Evolutionary conservation across 2,888 invertebrate species (phyloP).

Genomic region (Tachina fera): DNA sequence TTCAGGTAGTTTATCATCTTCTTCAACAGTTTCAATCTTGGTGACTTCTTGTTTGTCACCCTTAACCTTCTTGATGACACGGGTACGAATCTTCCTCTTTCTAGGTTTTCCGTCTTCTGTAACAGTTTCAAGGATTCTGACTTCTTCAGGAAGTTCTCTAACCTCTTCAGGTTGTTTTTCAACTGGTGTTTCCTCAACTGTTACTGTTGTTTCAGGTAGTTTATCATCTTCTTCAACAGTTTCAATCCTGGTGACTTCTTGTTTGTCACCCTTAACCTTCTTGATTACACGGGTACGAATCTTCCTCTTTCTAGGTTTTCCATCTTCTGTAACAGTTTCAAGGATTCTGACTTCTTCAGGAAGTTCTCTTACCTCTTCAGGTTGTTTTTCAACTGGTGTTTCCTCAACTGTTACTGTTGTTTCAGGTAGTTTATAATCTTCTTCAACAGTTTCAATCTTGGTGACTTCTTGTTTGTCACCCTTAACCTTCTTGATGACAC

Average conservation of each 20-base stretch:
- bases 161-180: slow-evolving; percentile 5
- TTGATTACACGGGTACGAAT: slow-evolving; percentile 3
- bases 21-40: slow-evolving; percentile 18
- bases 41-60: slow-evolving; percentile 21
- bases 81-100: slow-evolving; percentile 15
- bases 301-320: background rate
- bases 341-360: slow-evolving; percentile 3
- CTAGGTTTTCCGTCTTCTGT: background rate
- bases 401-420: slow-evolving; percentile 19
- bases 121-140: background rate
- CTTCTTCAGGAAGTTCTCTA: slow-evolving; percentile 1
- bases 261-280: slow-evolving; percentile 6
- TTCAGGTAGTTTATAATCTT: slow-evolving; percentile 7
- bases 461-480: slow-evolving; percentile 21
- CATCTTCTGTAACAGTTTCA: background rate
- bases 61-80: slow-evolving; percentile 2
- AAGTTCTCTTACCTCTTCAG: background rate
- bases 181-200: background rate
- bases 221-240: slow-evolving; percentile 16
- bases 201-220: slow-evolving; percentile 16
- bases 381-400: background rate
- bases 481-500: slow-evolving; percentile 5
- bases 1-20: slow-evolving; percentile 16
- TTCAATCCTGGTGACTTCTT: slow-evolving; percentile 8
- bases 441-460: slow-evolving; percentile 16